Percentiles rank a stretch among this genome's conserved stretches.
phyloP scores from a whole-genome alignment of 2,113 vertebrate genomes.

The Trichomycterus rosablanca region DNA sequence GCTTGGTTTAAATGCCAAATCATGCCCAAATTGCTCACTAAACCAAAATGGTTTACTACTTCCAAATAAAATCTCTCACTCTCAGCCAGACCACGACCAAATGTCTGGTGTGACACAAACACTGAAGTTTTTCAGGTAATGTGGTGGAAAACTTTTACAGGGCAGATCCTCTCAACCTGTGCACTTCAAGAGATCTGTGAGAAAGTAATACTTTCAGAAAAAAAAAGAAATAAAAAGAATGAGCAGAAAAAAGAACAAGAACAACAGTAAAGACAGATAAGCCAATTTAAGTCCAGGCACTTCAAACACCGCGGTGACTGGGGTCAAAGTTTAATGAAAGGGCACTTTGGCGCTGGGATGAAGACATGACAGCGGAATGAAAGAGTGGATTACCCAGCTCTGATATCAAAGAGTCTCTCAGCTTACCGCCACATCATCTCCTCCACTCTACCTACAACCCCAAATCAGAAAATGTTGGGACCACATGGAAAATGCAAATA shows the following conservation, averaged over 20 bases:
- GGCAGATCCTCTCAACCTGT: slow-evolving; percentile 27
- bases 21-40: too few species aligned
- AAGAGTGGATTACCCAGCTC: slow-evolving; percentile 48
- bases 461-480: too few species aligned
- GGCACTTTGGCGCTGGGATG: slow-evolving; percentile 39
- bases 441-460: slow-evolving; percentile 19
- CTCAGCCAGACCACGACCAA: too few species aligned
- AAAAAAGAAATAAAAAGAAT: slow-evolving; percentile 15
- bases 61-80: too few species aligned
- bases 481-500: too few species aligned
- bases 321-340: slow-evolving; percentile 52
- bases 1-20: too few species aligned
- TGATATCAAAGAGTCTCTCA: slow-evolving; percentile 45
- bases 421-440: slow-evolving; percentile 8
- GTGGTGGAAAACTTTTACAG: too few species aligned
- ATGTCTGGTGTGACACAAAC: too few species aligned
- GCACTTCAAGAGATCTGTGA: slow-evolving; percentile 41
- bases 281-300: slow-evolving; percentile 44
- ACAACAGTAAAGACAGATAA: slow-evolving; percentile 38
- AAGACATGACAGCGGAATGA: slow-evolving; percentile 43
- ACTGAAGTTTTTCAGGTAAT: too few species aligned
- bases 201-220: slow-evolving; percentile 44
- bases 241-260: neutral
- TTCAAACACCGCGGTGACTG: slow-evolving; percentile 38
- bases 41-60: too few species aligned